Evolutionary conservation across 2,888 invertebrate genomes (phyloP), one percentile per base, ranked within the genome.

Genomic region (Amphipyra tragopoginis): DNA sequence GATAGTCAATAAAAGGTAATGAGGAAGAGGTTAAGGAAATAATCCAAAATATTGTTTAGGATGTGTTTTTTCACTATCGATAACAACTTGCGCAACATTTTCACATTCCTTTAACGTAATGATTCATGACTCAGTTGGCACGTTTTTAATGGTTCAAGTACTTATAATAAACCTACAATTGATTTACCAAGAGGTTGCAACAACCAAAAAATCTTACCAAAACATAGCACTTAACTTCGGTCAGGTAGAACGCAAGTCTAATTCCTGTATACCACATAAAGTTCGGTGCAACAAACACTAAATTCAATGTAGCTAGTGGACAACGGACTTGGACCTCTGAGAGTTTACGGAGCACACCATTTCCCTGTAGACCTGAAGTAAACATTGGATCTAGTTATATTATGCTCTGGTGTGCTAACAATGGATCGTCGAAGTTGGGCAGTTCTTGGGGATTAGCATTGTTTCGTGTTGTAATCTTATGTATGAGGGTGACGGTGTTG

Each of bases 251-350:
- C n/a, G 5, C 15, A 58, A 43, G 33, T 49, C 26, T 62, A 54
- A 66, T 71, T 71, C 47, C 53, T 43, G 34, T 7, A 49, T 29
- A 69, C 43, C 15, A n/a, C 43, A 65, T 71, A 77, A 76, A 76
- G 72, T 77, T 76, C 50, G 21, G 34, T 33, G 45, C 42, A 72
- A 69, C 76, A 72, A 74, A 68, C 76, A 76, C 69, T 76, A 74
- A 77, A 77, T 77, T 77, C 69, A 72, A 77, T 77, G 75, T 62
- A 66, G 47, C 56, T n/a, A 60, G 66, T 71, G 71, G 66, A 71
- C 70, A 66, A 52, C 54, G 21, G 2, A 47, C 43, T 39, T 13
- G 44, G 62, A 55, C 44, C 53, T 70, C 53, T 39, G 69, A 65
- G 66, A 71, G 55, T 65, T 65, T 50, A 52, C 65, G 15, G 40